Evolutionary conservation across 2,113 vertebrate genomes (phyloP), one percentile per base, ranked within the genome.

Genomic region (Lophotis ruficrista): DNA sequence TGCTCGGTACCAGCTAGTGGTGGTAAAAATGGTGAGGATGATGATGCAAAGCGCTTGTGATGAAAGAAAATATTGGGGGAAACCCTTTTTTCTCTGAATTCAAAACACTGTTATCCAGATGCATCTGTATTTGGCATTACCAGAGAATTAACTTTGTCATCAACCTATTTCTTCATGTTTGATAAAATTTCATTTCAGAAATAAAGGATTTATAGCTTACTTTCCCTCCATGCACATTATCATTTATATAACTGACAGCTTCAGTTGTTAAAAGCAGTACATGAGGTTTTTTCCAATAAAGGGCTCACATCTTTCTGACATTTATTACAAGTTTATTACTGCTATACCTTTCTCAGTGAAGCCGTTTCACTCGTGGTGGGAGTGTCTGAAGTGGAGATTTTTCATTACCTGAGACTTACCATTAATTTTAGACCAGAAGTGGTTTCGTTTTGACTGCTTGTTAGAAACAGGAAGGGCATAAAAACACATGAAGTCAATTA

Each of bases 291-390:
- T 72, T 76, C 77, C 91, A 90, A 79, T 87, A 91, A 94, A 94
- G 75, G 54, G 65, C 58, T 95, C 87, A 38, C 80, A 79, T 96
- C 91, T 68, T 71, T 23, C 77, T 95, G 96, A 95, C 93, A 95
- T 97, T 96, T 95, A 96, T 97, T 96, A 84, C 72, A 45, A 89
- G 80, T 96, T 96, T 95, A 95, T 97, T 96, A 89, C 91, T 89
- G 85, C 83, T 70, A 10, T 82, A 51, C 66, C 75, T 80, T 90
- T 82, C 83, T 45, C 69, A 45, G 80, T 8, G 51, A 87, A 92
- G 90, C 86, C 35, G 23, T 56, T 89, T 66, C 54, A 7, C 37
- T 83, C 88, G 60, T 68, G 86, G 94, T 72, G 79, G 94, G 96
- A 94, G 94, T 88, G 83, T 89, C 95, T 86, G 77, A 68, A 90